Percentiles rank a stretch among this genome's conserved stretches.
Evolutionary conservation across 2,797 vertebrate genomes (phyloP).

Genomic region (Scomberomorus guttatus): DNA sequence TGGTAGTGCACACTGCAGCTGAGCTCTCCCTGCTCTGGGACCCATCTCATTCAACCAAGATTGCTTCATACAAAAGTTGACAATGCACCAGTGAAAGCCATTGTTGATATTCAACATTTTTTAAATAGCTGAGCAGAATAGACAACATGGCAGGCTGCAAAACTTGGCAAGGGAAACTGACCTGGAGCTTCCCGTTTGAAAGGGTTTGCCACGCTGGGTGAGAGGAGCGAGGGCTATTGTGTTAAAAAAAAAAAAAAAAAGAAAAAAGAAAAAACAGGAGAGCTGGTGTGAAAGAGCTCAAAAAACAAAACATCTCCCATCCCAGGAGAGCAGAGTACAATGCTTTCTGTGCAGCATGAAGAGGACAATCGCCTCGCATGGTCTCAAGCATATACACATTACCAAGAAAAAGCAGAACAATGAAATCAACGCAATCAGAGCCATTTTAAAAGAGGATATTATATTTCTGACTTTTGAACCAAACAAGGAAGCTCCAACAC

Average conservation of each 20-base stretch:
- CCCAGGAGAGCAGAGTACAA: slow-evolving; percentile 70
- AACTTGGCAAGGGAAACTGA: slow-evolving; percentile 95
- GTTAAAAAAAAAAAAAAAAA: slow-evolving; percentile 54
- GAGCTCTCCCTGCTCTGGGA: slow-evolving; percentile 93
- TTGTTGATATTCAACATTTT: slow-evolving; percentile 99
- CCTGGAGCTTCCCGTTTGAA: slow-evolving; percentile 91
- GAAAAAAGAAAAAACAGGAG: slow-evolving; percentile 38
- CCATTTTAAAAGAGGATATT: slow-evolving; percentile 67
- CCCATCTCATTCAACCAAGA: slow-evolving; percentile 98
- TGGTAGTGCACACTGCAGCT: slow-evolving; percentile 86
- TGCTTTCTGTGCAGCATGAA: slow-evolving; percentile 69
- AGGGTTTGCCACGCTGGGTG: slow-evolving; percentile 77
- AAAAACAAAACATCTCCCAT: slow-evolving; percentile 81
- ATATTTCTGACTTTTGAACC: slow-evolving; percentile 47
- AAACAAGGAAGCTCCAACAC: slow-evolving; percentile 2
- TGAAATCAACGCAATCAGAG: slow-evolving; percentile 69
- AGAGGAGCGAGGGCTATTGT: slow-evolving; percentile 76
- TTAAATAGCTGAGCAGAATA: slow-evolving; percentile 98
- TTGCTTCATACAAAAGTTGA: slow-evolving; percentile 99
- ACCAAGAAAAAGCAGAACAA: slow-evolving; percentile 64
- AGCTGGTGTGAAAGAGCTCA: slow-evolving; percentile 76
- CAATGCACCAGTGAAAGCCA: slow-evolving; percentile 97
- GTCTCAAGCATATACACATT: slow-evolving; percentile 70
- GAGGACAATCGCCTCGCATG: slow-evolving; percentile 72
- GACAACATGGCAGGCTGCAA: slow-evolving; percentile 97